Evolutionary conservation across 2,888 invertebrate species (phyloP), one percentile per base, ranked within the genome.

Genomic region (Aelia acuminata): DNA sequence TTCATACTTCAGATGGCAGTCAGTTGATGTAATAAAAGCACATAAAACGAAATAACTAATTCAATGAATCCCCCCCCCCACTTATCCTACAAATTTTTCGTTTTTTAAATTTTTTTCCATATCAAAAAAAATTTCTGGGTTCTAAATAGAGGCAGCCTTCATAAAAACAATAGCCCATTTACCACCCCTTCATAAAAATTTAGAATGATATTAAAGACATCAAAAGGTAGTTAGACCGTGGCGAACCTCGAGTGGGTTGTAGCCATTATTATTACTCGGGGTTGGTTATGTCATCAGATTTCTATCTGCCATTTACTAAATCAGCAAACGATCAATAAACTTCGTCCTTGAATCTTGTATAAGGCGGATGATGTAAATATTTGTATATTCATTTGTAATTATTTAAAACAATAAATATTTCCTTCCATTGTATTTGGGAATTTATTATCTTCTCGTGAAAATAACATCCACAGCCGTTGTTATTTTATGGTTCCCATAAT

Each of bases 321-420:
- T 70, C 31, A 70, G 63, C 63, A 70, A 70, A 70, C 18, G 63
- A 70, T 35, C 63, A 70, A 31, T 70, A 70, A 31, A 35, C 63
- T 70, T 35, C 20, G 63, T 70, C 63, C 63, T 70, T 70, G 35
- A 35, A 70, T 35, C 43, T 43, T 43, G 7, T 1, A 31, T 26
- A 15, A n/a, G 26, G 13, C 10, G 11, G 31, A 31, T 35, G 18
- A 8, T 70, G 31, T 70, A 70, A 70, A 70, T 35, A 35, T 70
- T 70, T 15, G 13, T 3, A 31, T 15, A 11, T 31, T 31, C 18
- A 31, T 31, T 31, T 31, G 18, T 35, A 20, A 70, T 35, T 31
- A 70, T 18, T 22, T 18, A 31, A 70, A 35, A 70, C 7, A 70
- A 70, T 70, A 35, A 70, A 70, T 35, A 70, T 7, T 20, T 15